Base-by-base conservation (phyloP, 2,113 vertebrate species). In the Silurus asotus region DNA sequence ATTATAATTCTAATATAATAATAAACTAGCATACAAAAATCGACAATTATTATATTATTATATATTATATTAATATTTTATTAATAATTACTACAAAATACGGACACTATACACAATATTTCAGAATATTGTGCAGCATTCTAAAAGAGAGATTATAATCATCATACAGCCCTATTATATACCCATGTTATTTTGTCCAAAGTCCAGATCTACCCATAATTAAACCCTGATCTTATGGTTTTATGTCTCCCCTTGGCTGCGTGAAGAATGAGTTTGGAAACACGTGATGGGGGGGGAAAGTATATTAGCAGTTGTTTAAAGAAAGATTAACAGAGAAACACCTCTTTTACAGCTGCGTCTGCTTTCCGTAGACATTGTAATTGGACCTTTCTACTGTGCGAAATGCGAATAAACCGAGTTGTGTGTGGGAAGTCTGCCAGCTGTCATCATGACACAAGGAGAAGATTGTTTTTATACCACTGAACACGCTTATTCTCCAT, bases 381-480 rank as follows among this genome's bases (percentile, higher is more conserved):
- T 80, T 61, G 56, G 58, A 80, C 56, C 19, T 13, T 80, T 61
- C 77, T 80, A 4, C 28, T 80, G 56, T 2, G 9, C 48, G 56
- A 80, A 80, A 37, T 61, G 77, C 37, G 61, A 61, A 80, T 80
- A 61, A 45, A 58, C 56, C 11, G 17, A 19, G 15, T 20, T 20
- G 56, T 23, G 56, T 80, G 56, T 80, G 28, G 77, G 77, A 61
- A 61, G 28, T 6, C 14, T 80, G 77, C 77, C 77, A 80, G 56
- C 56, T 80, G 17, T 80, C 77, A 80, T 56, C 56, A 11, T 80
- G 28, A 45, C 14, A 80, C 1, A 28, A 61, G 9, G 15, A 13
- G 77, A 25, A 80, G 56, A 48, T 80, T 61, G 61, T 79, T 37
- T 59, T 45, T 61, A 61, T 61, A 80, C 74, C 74, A 8, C 23